phyloP scores from a whole-genome alignment of 2,113 vertebrate species.

The Ophthalmolycus amberensis region DNA sequence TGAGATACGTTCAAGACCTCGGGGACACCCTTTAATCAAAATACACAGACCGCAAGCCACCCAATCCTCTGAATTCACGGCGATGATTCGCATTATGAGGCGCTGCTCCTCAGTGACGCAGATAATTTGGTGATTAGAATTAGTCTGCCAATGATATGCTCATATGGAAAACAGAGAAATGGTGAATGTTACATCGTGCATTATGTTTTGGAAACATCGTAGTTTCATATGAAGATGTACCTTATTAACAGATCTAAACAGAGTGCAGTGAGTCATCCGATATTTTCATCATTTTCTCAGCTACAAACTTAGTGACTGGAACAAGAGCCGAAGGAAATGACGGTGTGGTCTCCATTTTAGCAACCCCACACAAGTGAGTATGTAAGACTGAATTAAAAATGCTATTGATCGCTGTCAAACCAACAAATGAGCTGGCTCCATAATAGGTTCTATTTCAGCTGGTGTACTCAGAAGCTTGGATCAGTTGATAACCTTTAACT shows the following conservation, averaged over 20 bases:
- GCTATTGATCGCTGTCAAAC: slow-evolving; percentile 35
- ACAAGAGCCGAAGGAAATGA: neutral
- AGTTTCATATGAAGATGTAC: neutral
- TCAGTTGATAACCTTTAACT: slow-evolving; percentile 1
- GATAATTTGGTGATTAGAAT: slow-evolving; percentile 38
- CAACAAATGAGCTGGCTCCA: slow-evolving; percentile 18
- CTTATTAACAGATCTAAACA: neutral
- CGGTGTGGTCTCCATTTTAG: neutral
- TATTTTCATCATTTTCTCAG: neutral
- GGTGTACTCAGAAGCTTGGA: neutral
- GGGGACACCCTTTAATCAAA: slow-evolving; percentile 56
- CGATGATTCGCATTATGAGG: slow-evolving; percentile 16
- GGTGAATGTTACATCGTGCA: neutral
- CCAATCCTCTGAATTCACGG: slow-evolving; percentile 50
- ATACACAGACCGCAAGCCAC: slow-evolving; percentile 26
- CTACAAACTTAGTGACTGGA: neutral
- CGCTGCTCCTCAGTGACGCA: slow-evolving; percentile 20
- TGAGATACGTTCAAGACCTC: slow-evolving; percentile 45
- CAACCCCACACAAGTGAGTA: neutral
- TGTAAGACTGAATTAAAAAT: neutral
- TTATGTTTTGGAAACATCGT: neutral
- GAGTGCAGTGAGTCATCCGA: neutral
- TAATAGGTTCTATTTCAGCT: neutral
- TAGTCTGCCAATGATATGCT: neutral
- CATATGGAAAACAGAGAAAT: slow-evolving; percentile 13